Percentiles rank a stretch among this genome's conserved stretches.
These are phyloP conservation scores for Bombus picipes DNA, from an alignment of 1,140 invertebrate species.

Conservation along the genomic window DNA sequence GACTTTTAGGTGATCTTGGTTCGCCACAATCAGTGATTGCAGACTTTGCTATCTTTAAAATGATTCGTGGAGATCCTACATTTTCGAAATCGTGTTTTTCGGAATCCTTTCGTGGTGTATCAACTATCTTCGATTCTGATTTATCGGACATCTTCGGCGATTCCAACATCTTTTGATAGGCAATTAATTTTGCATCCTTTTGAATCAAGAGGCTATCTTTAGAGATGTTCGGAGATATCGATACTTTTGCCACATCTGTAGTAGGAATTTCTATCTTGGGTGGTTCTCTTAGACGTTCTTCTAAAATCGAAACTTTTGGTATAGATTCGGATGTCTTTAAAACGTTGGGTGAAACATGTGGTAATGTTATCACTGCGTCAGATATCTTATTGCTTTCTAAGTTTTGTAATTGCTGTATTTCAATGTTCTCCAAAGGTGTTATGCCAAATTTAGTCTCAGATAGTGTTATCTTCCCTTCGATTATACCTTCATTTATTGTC, in stretches of 20 bases:
- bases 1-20: constrained; percentile 80
- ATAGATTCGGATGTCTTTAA: constrained; percentile 58
- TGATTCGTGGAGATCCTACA: constrained; percentile 79
- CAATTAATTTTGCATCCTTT: constrained; percentile 70
- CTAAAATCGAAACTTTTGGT: constrained; percentile 75
- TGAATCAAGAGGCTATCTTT: constrained; percentile 76
- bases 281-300: constrained; percentile 77
- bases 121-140: constrained; percentile 60
- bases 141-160: constrained; percentile 65
- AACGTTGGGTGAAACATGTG: constrained; percentile 8
- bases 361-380: background rate
- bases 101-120: constrained; percentile 74
- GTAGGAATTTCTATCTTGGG: constrained; percentile 79
- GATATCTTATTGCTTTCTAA: constrained; percentile 20
- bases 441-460: background rate
- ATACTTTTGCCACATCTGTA: constrained; percentile 66
- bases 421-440: background rate
- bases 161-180: constrained; percentile 70
- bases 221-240: constrained; percentile 66
- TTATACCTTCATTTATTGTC: background rate
- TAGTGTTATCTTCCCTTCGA: constrained; percentile 24
- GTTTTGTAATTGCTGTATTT: background rate
- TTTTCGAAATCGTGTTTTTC: constrained; percentile 77
- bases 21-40: constrained; percentile 80
- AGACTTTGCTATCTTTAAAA: constrained; percentile 81